phyloP scores from a whole-genome alignment of 2,797 vertebrate species.

The Sorex maritimensis region DNA sequence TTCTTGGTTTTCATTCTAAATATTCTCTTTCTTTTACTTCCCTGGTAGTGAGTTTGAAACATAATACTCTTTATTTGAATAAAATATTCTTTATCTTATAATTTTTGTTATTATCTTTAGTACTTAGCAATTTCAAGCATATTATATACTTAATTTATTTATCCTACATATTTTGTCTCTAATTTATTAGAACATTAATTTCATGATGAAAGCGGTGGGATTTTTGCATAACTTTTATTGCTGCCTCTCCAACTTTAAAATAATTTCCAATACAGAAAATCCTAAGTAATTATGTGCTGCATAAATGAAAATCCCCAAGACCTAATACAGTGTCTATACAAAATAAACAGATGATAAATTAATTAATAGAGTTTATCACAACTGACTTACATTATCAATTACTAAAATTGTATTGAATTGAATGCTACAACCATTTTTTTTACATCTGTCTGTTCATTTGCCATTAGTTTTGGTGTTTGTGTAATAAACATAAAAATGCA shows the following conservation, averaged over 20 bases:
- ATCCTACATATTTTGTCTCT: background rate
- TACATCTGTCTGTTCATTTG: slow-evolving; percentile 82
- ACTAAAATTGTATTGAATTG: slow-evolving; percentile 83
- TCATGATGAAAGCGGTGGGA: background rate
- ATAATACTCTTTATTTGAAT: background rate
- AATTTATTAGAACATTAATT: slow-evolving; percentile 5
- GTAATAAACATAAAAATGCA: slow-evolving; percentile 86
- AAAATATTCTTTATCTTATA: background rate
- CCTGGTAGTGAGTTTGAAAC: background rate
- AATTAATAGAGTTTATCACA: slow-evolving; percentile 76
- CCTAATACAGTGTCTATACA: background rate
- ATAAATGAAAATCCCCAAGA: background rate
- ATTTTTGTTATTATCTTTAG: no score
- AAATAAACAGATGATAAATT: slow-evolving; percentile 67
- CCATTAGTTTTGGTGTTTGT: slow-evolving; percentile 87
- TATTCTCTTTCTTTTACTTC: background rate
- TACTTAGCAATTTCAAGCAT: background rate
- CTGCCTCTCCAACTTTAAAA: background rate
- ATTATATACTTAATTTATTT: background rate
- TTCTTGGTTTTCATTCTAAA: slow-evolving; percentile 1
- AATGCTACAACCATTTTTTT: slow-evolving; percentile 81
- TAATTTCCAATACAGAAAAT: background rate
- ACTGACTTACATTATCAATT: slow-evolving; percentile 83
- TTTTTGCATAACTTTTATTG: background rate
- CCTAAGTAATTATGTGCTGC: background rate